A percentile compares a stretch with the other conserved stretches of the same genome.
Evolutionary conservation across 2,888 invertebrate species (phyloP).

Genomic region (Resseliella maxima): DNA sequence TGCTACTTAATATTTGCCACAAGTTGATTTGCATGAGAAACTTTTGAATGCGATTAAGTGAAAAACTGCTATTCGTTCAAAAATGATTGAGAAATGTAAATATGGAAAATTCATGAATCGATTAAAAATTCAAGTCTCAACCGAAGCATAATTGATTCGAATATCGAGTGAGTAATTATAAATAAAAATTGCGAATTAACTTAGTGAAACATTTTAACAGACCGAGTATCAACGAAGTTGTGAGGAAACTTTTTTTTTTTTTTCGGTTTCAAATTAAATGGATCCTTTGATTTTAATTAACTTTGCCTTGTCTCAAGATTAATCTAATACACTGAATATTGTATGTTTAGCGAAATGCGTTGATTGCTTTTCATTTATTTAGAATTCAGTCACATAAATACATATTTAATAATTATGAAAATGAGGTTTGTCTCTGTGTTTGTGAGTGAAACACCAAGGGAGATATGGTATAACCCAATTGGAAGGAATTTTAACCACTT

Average conservation of each 20-base stretch:
- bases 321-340: background rate
- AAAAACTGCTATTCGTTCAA: no score
- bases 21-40: slow-evolving; percentile 26
- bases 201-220: background rate
- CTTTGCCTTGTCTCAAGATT: background rate
- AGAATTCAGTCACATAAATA: slow-evolving; percentile 30
- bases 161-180: background rate
- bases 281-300: slow-evolving; percentile 27
- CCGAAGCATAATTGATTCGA: background rate
- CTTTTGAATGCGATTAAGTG: background rate
- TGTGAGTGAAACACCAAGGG: background rate
- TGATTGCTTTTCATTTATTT: slow-evolving; percentile 46
- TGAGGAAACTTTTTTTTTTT: background rate
- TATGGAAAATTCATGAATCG: background rate
- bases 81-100: no score
- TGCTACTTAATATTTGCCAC: background rate
- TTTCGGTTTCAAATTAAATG: background rate
- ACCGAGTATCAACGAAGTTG: background rate
- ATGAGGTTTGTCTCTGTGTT: no score
- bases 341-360: background rate
- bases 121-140: background rate
- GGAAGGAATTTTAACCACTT: background rate
- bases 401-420: slow-evolving; percentile 18
- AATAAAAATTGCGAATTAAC: background rate
- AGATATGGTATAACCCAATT: background rate